Evolutionary conservation across 2,888 invertebrate species (phyloP).

Genomic region (Adela reaumurella): DNA sequence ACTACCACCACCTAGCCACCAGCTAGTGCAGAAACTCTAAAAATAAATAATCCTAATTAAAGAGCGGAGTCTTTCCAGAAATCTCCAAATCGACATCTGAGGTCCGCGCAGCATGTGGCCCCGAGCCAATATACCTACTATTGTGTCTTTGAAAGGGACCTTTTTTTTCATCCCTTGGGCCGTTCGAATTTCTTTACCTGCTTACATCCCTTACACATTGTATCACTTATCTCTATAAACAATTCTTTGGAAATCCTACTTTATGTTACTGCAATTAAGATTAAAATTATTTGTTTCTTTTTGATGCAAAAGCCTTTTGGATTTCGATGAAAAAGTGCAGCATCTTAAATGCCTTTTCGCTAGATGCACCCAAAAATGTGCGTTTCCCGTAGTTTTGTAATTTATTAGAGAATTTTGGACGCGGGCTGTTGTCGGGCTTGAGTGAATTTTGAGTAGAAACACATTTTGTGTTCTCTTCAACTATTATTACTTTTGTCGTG

Average conservation of each 20-base stretch:
- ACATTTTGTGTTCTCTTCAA: background rate
- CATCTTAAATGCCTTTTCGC: conserved; percentile 38
- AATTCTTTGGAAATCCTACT: too few species aligned
- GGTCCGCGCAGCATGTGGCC: conserved; percentile 50
- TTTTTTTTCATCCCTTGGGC: conserved; percentile 50
- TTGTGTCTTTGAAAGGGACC: conserved; percentile 47
- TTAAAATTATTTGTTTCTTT: too few species aligned
- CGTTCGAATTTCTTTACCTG: conserved; percentile 55
- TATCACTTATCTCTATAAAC: too few species aligned
- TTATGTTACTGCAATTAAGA: too few species aligned
- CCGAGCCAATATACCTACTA: conserved; percentile 26
- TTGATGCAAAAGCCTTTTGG: conserved; percentile 27
- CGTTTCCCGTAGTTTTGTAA: conserved; percentile 43
- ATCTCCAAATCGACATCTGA: conserved; percentile 49
- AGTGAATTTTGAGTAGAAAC: conserved; percentile 15
- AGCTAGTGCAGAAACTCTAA: background rate
- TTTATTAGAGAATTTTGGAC: conserved; percentile 37
- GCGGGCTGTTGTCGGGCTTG: conserved; percentile 38
- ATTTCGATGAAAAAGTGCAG: conserved; percentile 13
- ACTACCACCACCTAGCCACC: too few species aligned
- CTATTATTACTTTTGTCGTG: too few species aligned
- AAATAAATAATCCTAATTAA: background rate
- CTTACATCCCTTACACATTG: conserved; percentile 19
- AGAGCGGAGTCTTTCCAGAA: conserved; percentile 19
- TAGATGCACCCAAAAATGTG: conserved; percentile 37